Evolutionary conservation across 2,797 vertebrate species (phyloP), one percentile per base, ranked within the genome.

Genomic region (Myotis daubentonii): DNA sequence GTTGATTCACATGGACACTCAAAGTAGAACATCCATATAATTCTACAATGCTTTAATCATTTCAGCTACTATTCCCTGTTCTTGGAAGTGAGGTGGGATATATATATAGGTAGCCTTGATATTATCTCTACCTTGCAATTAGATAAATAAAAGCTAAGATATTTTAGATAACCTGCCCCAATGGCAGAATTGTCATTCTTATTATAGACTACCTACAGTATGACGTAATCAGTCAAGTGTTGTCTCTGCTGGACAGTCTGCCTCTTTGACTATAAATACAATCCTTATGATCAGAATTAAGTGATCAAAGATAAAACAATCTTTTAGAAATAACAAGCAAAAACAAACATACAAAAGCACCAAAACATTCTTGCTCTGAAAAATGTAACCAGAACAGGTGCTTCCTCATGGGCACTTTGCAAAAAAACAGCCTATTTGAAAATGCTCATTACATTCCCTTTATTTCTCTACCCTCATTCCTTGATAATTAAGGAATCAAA

Each of bases 401-500:
- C 96, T 95, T 96, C 38, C 94, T 96, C 95, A 75, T 94, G 94
- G 92, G 86, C 86, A 93, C 81, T 94, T 94, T 93, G 76, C 60
- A 91, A 85, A 95, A 95, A 65, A 57, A 83, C 17, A 91, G 83
- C 28, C 79, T 89, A 93, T 94, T 91, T 94, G 92, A 88, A 97
- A 94, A 92, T 28, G 88, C 44, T 96, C 66, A 85, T 96, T 95
- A 93, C 6, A 83, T 74, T 87, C 65, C 19, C 62, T 96, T 95
- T 87, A 95, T 95, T 89, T 91, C 86, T 83, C 86, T 86, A 74
- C 4, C 47, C 62, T 94, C 94, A 85, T 96, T 89, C 80, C 80
- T 96, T 96, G 96, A 96, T 97, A 97, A 96, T 95, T 97, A 97
- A 97, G 96, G 72, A 94, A 91, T 94, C 88, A 92, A 91, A 94